Evolutionary conservation across 2,113 vertebrate species (phyloP), one percentile per base, ranked within the genome.

Genomic region (Antechinus stuartii): DNA sequence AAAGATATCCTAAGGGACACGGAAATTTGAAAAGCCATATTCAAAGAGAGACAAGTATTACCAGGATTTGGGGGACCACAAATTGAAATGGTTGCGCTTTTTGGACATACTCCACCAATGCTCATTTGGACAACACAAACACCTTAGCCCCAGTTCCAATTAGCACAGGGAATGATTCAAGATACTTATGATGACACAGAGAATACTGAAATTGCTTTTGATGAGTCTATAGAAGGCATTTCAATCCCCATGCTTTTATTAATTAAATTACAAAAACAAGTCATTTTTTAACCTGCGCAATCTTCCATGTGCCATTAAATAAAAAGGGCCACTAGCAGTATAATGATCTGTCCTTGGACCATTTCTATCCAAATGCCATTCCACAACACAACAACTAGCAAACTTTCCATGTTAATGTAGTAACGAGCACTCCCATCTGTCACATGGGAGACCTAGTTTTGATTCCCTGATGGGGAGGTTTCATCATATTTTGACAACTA

Each of bases 141-240:
- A 96, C 95, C 96, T 96, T 97, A 94, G 95, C 5, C 42, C 91
- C 95, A 95, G 90, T 94, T 22, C 97, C 94, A 97, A 89, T 30
- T 91, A 96, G 94, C 96, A 94, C n/a, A 61, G 91, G 4, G 94
- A 93, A 91, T 54, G 92, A 96, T 95, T 96, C 92, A 91, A 95
- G 94, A 93, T 96, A 96, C 93, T 49, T 22, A 42, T 7, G 1
- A 42, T 42, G 68, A 42, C 6, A 1, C 8, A 19, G n/a, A n/a
- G 68, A 84, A 42, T 42, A 2, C 19, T 84, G 30, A 94, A 94
- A 93, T 95, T 95, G 46, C 55, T 49, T 42, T 94, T 92, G 30
- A 94, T 94, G 93, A 95, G 68, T 5, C 35, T 42, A 22, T 7
- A 84, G 68, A 84, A 76, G 35, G 35, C n/a, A 84, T 84, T 84